Base-by-base conservation (phyloP, 1,140 invertebrate species). In the Drosophila aff. region DNA sequence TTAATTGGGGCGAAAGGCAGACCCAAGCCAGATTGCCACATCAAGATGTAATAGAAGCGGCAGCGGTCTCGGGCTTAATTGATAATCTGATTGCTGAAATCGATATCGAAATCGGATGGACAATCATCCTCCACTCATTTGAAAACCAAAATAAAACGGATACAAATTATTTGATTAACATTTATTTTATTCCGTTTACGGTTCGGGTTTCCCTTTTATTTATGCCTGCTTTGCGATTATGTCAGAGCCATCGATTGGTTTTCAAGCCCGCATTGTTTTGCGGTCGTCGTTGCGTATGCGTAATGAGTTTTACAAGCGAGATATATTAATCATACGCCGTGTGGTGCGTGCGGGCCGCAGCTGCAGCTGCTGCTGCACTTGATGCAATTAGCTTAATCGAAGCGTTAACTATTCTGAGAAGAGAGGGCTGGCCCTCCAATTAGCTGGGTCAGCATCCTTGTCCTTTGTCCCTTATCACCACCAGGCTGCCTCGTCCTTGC, bases 261-360 rank as follows among this genome's bases (percentile, higher is more conserved):
- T 33, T 9, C 15, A 21, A 33, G 36, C 74, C 82, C 63, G 68
- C 75, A 85, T 75, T 33, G 46, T 64, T 66, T 76, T 76, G 74
- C 41, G 74, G 55, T 72, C 44, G n/a, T n/a, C 68, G 36, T 44
- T 49, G 68, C 75, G 82, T 86, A 86, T 85, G 69, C 79, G 78
- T 77, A 81, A 81, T 75, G 50, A 46, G 57, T 65, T 62, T 61
- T 62, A 47, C 36, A 41, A 43, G 21, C 55, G 21, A 38, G 40
- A 50, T 26, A 50, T 40, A 86, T 81, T 78, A 85, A 82, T 82
- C 64, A 82, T 82, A 86, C 82, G 75, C 75, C 75, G 43, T 73
- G 36, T 86, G 65, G 64, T 67, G 46, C 47, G 64, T 64, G 46
- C 47, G 33, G 26, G 58, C 15, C 8, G n/a, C 33, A 3, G 33